A percentile compares a stretch with the other conserved stretches of the same genome.
These are phyloP conservation scores for Heloderma charlesbogerti DNA, from an alignment of 2,113 vertebrate species.

Conservation along the genomic window DNA sequence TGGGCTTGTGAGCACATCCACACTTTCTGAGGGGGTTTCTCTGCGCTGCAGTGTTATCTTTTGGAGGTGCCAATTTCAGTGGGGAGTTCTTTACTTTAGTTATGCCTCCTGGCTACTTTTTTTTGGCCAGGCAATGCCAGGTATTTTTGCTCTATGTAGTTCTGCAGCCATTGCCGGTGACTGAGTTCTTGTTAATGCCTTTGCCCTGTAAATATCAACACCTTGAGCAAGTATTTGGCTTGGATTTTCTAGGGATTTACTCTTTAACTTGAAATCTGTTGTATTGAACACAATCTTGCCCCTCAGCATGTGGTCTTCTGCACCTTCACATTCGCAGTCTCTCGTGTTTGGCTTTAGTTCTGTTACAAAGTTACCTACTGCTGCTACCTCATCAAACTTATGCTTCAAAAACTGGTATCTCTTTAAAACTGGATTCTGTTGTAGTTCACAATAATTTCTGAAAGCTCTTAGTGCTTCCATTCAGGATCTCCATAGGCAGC, in stretches of 20 bases:
- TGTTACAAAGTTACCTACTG: background rate
- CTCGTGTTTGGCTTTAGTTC: background rate
- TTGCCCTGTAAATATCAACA: constrained; percentile 8
- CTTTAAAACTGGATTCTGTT: background rate
- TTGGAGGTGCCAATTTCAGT: background rate
- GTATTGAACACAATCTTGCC: background rate
- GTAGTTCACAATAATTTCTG: too few species aligned
- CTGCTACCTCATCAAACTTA: background rate
- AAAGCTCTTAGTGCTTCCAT: too few species aligned
- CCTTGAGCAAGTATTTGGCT: background rate
- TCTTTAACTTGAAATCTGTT: background rate
- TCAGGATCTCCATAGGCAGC: background rate
- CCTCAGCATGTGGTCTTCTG: background rate
- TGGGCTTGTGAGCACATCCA: background rate
- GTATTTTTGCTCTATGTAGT: background rate
- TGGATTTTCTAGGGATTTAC: background rate
- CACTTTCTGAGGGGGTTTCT: background rate
- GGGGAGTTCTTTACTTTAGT: background rate
- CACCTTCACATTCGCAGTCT: background rate
- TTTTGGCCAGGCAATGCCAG: too few species aligned
- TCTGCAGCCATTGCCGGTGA: background rate
- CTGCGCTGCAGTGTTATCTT: background rate
- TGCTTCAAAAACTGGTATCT: background rate
- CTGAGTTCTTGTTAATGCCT: background rate
- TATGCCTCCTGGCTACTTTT: background rate